Percentiles rank a stretch among this genome's conserved stretches.
phyloP scores from a whole-genome alignment of 92 coral and sea anemone genomes.

The Palythoa caribaeorum region DNA sequence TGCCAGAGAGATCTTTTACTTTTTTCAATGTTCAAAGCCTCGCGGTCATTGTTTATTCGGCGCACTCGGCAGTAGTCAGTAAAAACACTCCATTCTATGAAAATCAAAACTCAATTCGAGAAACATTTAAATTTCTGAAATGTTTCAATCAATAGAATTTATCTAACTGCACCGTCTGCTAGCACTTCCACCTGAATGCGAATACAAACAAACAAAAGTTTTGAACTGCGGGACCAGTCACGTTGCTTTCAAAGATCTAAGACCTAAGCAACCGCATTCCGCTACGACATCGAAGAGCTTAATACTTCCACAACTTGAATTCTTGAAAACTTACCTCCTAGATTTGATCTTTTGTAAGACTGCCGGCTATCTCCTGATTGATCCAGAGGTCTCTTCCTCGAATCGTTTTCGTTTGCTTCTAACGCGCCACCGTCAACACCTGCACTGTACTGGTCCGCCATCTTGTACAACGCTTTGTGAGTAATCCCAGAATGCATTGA shows the following conservation, averaged over 20 bases:
- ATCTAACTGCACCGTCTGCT: background rate
- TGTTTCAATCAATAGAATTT: conserved; percentile 2
- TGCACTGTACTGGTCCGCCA: conserved; percentile 90
- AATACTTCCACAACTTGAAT: background rate
- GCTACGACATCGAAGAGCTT: conserved; percentile 23
- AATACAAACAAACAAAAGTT: conserved; percentile 31
- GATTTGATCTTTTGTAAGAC: conserved; percentile 92
- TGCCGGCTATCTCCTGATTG: conserved; percentile 84
- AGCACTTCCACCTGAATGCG: background rate
- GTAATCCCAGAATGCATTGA: conserved; percentile 68
- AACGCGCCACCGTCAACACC: conserved; percentile 80
- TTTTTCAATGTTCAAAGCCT: conserved; percentile 56
- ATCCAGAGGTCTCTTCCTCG: conserved; percentile 94
- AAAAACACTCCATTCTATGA: conserved; percentile 74
- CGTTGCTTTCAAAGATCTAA: conserved; percentile 43
- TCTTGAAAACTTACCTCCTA: conserved; percentile 80
- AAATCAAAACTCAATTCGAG: conserved; percentile 62
- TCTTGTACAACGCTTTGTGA: conserved; percentile 84
- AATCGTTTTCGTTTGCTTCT: conserved; percentile 85
- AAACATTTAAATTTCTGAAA: conserved; percentile 22
- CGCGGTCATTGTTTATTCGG: conserved; percentile 68
- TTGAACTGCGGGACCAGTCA: conserved; percentile 25
- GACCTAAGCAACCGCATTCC: conserved; percentile 48
- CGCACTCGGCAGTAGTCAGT: conserved; percentile 67
- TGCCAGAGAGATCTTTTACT: conserved; percentile 16